Conservation (phyloP, 1,140 invertebrate genomes). For the Drosophila murphyi region DNA sequence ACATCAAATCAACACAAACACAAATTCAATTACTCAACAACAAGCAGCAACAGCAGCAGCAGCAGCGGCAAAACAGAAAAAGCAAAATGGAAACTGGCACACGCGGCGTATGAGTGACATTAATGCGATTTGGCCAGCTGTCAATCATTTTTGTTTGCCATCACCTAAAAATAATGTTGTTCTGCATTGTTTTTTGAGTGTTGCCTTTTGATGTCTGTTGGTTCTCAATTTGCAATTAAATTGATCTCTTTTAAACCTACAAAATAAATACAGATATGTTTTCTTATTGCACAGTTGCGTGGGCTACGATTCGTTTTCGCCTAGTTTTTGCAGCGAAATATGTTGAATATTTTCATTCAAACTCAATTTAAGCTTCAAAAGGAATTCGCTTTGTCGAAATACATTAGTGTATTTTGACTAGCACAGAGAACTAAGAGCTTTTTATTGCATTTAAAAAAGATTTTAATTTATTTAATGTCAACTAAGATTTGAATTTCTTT, state of each 20-base stretch:
- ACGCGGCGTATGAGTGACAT: slow-evolving; percentile 64
- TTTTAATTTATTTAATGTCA: no score
- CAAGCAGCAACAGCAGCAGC: slow-evolving; percentile 15
- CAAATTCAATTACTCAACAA: slow-evolving; percentile 78
- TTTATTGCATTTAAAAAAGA: neutral
- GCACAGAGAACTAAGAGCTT: neutral
- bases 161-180: slow-evolving; percentile 14
- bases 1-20: slow-evolving; percentile 76
- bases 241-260: slow-evolving; percentile 60
- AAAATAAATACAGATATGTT: slow-evolving; percentile 53
- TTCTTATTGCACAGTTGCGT: slow-evolving; percentile 5
- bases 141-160: slow-evolving; percentile 67
- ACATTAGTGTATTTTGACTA: no score
- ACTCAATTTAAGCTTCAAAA: no score
- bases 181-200: slow-evolving; percentile 29
- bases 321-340: neutral
- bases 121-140: slow-evolving; percentile 68
- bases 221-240: slow-evolving; percentile 72
- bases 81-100: slow-evolving; percentile 5
- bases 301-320: neutral
- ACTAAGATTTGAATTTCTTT: no score
- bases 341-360: no score
- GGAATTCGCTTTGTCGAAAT: no score
- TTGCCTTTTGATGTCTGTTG: slow-evolving; percentile 54
- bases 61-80: no score